A percentile compares a stretch with the other conserved stretches of the same genome.
Conservation (phyloP, 2,113 vertebrate species). For the Stercorarius parasiticus region DNA sequence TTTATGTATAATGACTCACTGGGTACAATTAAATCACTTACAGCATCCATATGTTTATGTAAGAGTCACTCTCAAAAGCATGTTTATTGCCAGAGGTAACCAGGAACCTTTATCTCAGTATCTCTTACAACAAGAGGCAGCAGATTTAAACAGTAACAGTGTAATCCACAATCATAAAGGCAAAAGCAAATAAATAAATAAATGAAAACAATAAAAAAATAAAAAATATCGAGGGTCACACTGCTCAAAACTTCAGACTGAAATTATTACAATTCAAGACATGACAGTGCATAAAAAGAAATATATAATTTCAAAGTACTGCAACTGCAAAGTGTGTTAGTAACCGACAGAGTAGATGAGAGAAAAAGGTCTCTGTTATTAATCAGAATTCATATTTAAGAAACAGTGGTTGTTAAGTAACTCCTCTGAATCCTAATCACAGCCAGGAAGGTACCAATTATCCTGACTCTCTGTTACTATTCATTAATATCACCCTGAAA, state of each 20-base stretch:
- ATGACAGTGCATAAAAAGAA: neutral
- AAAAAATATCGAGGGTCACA: neutral
- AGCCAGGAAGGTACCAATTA: slow-evolving; percentile 53
- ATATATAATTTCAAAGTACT: neutral
- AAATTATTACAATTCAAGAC: neutral
- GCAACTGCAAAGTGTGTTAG: neutral
- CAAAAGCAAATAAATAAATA: slow-evolving; percentile 12
- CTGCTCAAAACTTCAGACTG: neutral
- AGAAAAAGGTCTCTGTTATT: slow-evolving; percentile 27
- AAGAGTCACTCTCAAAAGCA: neutral
- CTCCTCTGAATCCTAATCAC: slow-evolving; percentile 46
- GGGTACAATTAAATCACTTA: neutral
- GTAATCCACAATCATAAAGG: neutral
- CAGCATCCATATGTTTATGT: neutral
- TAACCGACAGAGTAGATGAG: neutral
- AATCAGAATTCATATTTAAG: slow-evolving; percentile 59
- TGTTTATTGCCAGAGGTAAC: slow-evolving; percentile 22
- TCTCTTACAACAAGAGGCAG: neutral
- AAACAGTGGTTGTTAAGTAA: slow-evolving; percentile 48
- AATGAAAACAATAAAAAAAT: neutral
- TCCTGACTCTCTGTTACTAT: slow-evolving; percentile 16
- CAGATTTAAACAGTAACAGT: neutral
- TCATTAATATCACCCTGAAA: slow-evolving; percentile 48
- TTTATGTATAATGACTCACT: neutral
- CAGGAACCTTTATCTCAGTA: slow-evolving; percentile 5